Evolutionary conservation across 2,113 vertebrate genomes (phyloP), one percentile per base, ranked within the genome.

Genomic region (Pterophyllum scalare): DNA sequence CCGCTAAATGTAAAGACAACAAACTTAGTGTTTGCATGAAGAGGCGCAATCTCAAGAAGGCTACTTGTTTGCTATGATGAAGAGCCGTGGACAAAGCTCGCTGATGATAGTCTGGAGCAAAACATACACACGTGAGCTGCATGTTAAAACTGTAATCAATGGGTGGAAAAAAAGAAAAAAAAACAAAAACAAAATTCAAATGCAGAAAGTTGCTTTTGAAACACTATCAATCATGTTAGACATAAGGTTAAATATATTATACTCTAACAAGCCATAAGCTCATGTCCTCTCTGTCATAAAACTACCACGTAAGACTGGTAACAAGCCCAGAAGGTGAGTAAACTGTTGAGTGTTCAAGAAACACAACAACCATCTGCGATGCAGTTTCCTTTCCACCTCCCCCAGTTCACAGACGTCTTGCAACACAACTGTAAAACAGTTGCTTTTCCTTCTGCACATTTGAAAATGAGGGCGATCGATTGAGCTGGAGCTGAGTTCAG

Each of bases 391-490:
- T 26, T 94, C 81, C 90, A 91, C 92, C 93, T 91, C 92, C 93
- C 92, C 91, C 91, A 93, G 86, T 91, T 93, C 93, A 90, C 91
- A 91, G 91, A 88, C 87, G 62, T 93, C 91, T 89, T 87, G 81
- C 90, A 91, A 93, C 88, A 91, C 89, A 89, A 89, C 89, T 90
- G 89, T 89, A 92, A 92, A 91, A 88, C 85, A 85, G 87, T 91
- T 88, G 87, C 75, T 88, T 89, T 94, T 93, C 89, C 91, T 91
- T 89, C 89, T 93, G 89, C 90, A 87, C 88, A 89, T 91, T 89
- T 82, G 88, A 94, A 91, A 93, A 93, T 86, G 90, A 94, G 92
- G 89, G 78, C 90, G 79, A 94, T 93, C 81, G 92, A 94, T 93
- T 67, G 87, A 89, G 88, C 88, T 79, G 86, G 84, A 91, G 85